These are phyloP conservation scores for Acanthurus tractus DNA, from an alignment of 2,797 vertebrate genomes.

Conservation along the genomic window DNA sequence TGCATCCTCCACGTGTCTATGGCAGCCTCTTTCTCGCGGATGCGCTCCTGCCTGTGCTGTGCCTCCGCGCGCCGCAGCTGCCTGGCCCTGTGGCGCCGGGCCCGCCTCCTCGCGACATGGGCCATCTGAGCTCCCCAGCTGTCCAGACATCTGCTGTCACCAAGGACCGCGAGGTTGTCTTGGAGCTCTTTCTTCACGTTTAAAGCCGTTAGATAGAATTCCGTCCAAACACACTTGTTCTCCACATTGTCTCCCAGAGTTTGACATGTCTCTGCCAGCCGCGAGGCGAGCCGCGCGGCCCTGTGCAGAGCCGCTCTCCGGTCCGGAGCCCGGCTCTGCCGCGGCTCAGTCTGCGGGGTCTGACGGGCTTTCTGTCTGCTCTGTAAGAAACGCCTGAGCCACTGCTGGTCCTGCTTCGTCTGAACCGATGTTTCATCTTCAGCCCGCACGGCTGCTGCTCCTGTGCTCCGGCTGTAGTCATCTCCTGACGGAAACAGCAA, in stretches of 20 bases:
- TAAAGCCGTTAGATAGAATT: constrained; percentile 62
- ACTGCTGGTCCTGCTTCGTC: constrained; percentile 71
- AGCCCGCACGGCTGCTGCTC: fast-evolving
- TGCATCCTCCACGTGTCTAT: constrained; percentile 91
- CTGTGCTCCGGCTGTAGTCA: not conserved
- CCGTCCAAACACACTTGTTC: constrained; percentile 74
- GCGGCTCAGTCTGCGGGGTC: not conserved
- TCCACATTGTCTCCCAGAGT: constrained; percentile 75
- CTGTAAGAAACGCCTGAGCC: constrained; percentile 73
- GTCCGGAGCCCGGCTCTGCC: not conserved
- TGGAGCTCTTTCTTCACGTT: constrained; percentile 66
- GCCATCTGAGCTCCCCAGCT: constrained; percentile 74
- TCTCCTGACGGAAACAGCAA: not conserved
- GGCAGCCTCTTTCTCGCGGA: constrained; percentile 84
- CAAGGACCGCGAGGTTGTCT: constrained; percentile 62
- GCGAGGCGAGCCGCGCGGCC: constrained; percentile 73
- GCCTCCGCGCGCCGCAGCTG: constrained; percentile 75
- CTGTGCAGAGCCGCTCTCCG: constrained; percentile 65
- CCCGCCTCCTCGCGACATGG: constrained; percentile 80
- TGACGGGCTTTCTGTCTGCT: not conserved
- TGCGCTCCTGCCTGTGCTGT: constrained; percentile 70
- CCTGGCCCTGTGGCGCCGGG: constrained; percentile 75
- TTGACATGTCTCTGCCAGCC: constrained; percentile 76
- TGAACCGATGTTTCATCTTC: constrained; percentile 55
- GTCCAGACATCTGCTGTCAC: constrained; percentile 64